phyloP scores from a whole-genome alignment of 92 coral and sea anemone species.

The Epizoanthus illoricatus region DNA sequence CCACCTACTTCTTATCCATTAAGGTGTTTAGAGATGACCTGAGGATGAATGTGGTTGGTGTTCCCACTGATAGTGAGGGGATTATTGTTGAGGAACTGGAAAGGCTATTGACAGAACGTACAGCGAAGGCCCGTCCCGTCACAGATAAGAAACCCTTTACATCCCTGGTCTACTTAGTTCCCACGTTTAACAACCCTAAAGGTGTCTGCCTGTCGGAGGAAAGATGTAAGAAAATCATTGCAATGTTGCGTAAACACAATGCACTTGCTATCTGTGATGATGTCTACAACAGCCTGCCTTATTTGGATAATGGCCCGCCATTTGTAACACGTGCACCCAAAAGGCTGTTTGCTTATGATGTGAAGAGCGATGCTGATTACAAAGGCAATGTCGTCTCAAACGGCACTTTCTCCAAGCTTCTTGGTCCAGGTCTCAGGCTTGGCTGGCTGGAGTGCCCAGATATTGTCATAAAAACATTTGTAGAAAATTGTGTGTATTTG shows the following conservation, averaged over 20 bases:
- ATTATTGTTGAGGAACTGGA: conserved; percentile 80
- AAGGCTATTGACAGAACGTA: conserved; percentile 57
- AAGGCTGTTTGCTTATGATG: conserved; percentile 75
- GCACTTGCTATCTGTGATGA: conserved; percentile 93
- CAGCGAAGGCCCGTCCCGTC: conserved; percentile 43
- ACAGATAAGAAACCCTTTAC: conserved; percentile 65
- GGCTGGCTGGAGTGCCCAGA: conserved; percentile 96
- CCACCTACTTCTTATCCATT: conserved; percentile 77
- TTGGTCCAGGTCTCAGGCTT: conserved; percentile 89
- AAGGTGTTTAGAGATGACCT: conserved; percentile 52
- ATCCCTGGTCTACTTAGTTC: conserved; percentile 75
- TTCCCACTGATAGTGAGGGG: conserved; percentile 77
- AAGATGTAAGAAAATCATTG: conserved; percentile 62
- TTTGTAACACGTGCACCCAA: conserved; percentile 52
- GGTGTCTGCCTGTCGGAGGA: conserved; percentile 66
- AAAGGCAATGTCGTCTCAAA: conserved; percentile 93
- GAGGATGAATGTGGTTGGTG: conserved; percentile 69
- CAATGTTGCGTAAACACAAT: conserved; percentile 80
- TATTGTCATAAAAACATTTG: conserved; percentile 42
- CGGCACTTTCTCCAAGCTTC: conserved; percentile 81
- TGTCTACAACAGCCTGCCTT: conserved; percentile 76
- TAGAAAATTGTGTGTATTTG: conserved; percentile 37
- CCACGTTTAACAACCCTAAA: conserved; percentile 92
- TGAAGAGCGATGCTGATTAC: conserved; percentile 80
- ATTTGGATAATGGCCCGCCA: conserved; percentile 42